Evolutionary conservation across 2,888 invertebrate species (phyloP), one percentile per base, ranked within the genome.

Genomic region (Cacoxenus indagator): DNA sequence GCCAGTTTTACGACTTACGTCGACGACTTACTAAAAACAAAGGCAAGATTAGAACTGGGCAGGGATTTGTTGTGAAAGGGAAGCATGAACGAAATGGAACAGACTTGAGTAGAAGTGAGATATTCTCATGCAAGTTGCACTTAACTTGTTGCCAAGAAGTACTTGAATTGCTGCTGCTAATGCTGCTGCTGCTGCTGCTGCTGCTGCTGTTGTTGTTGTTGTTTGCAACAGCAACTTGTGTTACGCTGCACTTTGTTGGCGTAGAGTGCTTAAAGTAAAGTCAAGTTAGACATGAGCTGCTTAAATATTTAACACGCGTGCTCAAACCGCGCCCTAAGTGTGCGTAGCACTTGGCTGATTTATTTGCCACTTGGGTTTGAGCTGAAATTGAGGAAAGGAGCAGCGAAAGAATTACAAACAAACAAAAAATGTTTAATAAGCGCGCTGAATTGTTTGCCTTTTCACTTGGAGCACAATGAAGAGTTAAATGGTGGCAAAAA

Each of bases 61-160:
- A 48, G 48, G 14, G 17, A 17, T 17, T 48, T 48, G 48, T 19
- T 48, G 19, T 8, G 3, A 1, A 17, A 19, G 22, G 24, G 22
- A 51, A 22, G 9, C 9, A 22, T 9, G 51, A 19, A 11, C 9
- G 51, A 43, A 43, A 11, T 43, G 43, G 9, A 2, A 43, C 51
- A 14, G 37, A 8, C 8, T 11, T 37, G 5, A 37, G 37, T 37
- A 11, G 22, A 22, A 51, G 51, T 51, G 37, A 22, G 51, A 6
- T 6, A 19, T 82, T 75, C 73, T 75, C 69, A 71, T 72, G 67
- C 76, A 66, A 69, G 65, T 68, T 75, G 76, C 73, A 75, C 75
- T 75, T 76, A 73, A 71, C 69, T 73, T 76, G 73, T 73, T 73
- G 73, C 73, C 72, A 67, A 65, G 70, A 61, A 65, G 67, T 61